phyloP scores from a whole-genome alignment of 30 jellyfish, hydroid and myxozoan species.

The Aurelia sp. region DNA sequence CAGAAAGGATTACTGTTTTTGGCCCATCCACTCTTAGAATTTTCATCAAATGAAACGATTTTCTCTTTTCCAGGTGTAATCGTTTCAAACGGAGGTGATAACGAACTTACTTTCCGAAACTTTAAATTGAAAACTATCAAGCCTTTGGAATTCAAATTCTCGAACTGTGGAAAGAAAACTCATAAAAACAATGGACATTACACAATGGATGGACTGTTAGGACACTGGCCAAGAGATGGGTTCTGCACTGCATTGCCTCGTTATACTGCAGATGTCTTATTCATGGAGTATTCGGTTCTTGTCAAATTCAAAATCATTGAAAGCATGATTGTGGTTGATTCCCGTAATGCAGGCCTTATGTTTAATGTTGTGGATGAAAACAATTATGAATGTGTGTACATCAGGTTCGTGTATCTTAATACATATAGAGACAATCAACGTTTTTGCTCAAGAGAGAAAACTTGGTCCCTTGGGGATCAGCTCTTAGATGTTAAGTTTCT shows the following conservation, averaged over 20 bases:
- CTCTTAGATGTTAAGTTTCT: too few species aligned
- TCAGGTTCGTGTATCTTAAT: constrained; percentile 40
- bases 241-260: constrained; percentile 51
- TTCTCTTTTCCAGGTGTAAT: constrained; percentile 57
- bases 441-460: neutral
- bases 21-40: too few species aligned
- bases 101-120: constrained; percentile 73
- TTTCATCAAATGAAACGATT: neutral
- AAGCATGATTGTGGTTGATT: constrained; percentile 67
- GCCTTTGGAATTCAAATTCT: constrained; percentile 52
- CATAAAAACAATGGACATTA: constrained; percentile 47
- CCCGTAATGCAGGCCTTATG: constrained; percentile 69
- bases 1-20: too few species aligned
- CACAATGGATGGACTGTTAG: constrained; percentile 60
- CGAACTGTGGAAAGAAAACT: constrained; percentile 72
- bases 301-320: constrained; percentile 44
- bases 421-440: too few species aligned
- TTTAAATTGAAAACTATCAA: constrained; percentile 25
- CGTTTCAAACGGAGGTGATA: constrained; percentile 70
- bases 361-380: constrained; percentile 55
- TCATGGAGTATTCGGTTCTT: constrained; percentile 17
- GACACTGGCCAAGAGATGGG: constrained; percentile 32
- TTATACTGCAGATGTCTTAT: neutral
- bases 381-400: constrained; percentile 56
- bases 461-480: too few species aligned